Evolutionary conservation across 64 coral and sea anemone genomes (phyloP).

Genomic region (Montipora capricornis): DNA sequence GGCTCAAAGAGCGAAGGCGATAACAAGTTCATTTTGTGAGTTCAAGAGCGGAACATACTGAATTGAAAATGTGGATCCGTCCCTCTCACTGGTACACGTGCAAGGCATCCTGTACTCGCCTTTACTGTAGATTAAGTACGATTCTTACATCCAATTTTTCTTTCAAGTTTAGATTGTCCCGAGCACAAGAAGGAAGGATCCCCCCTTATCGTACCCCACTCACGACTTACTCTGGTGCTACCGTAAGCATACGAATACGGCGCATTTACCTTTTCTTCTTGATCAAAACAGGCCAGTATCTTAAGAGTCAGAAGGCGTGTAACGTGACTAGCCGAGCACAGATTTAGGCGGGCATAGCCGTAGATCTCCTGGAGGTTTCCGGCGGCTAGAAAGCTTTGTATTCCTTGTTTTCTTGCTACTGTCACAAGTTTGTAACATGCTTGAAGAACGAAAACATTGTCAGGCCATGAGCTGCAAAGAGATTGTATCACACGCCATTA

Average conservation of each 20-base stretch:
- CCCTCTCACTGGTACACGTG: too few relatives aligned
- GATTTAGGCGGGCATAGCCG: slow-evolving; percentile 48
- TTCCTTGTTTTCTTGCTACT: slow-evolving; percentile 20
- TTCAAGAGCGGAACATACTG: too few relatives aligned
- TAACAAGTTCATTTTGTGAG: too few relatives aligned
- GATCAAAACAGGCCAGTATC: slow-evolving; percentile 75
- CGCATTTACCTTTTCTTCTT: slow-evolving; percentile 39
- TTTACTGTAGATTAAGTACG: too few relatives aligned
- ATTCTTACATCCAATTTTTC: too few relatives aligned
- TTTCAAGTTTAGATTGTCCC: too few relatives aligned
- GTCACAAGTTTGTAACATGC: slow-evolving; percentile 49
- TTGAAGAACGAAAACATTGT: slow-evolving; percentile 82
- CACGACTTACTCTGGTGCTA: too few relatives aligned
- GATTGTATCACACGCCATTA: background rate
- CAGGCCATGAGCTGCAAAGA: slow-evolving; percentile 53
- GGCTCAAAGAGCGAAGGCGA: too few relatives aligned
- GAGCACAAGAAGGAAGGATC: too few relatives aligned
- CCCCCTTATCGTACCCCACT: too few relatives aligned
- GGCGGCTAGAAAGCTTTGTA: slow-evolving; percentile 26
- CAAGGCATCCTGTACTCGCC: too few relatives aligned
- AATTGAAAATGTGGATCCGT: too few relatives aligned
- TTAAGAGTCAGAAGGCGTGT: slow-evolving; percentile 77
- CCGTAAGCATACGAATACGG: background rate
- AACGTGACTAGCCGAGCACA: slow-evolving; percentile 75
- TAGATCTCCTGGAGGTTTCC: slow-evolving; percentile 62